Conservation (phyloP, 2,888 invertebrate genomes). For the Fragum sueziense region DNA sequence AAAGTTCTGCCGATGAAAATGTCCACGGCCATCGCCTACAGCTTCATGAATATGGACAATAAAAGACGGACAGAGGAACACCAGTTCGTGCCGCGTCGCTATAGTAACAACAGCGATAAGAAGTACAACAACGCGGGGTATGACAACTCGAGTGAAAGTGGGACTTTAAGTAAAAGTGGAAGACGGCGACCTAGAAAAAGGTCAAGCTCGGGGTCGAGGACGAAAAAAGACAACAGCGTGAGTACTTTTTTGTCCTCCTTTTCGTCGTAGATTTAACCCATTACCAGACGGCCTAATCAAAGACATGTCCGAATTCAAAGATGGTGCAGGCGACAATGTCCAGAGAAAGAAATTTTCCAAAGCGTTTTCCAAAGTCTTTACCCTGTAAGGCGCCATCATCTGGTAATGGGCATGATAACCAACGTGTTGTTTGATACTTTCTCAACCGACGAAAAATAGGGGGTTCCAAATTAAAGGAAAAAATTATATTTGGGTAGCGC, state of each 20-base stretch:
- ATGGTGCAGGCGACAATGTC: too few species aligned
- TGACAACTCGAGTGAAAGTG: constrained; percentile 54
- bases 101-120: constrained; percentile 29
- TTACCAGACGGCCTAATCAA: too few species aligned
- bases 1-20: constrained; percentile 42
- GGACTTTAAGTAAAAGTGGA: constrained; percentile 29
- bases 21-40: constrained; percentile 61
- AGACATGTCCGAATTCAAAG: too few species aligned
- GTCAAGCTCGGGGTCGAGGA: constrained; percentile 46
- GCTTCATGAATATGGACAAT: constrained; percentile 57
- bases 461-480: too few species aligned
- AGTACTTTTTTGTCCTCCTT: neutral
- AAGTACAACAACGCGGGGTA: constrained; percentile 44
- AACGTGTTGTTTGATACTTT: too few species aligned
- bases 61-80: constrained; percentile 10
- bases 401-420: too few species aligned
- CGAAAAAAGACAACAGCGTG: constrained; percentile 36
- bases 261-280: too few species aligned
- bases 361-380: too few species aligned
- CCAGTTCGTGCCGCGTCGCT: constrained; percentile 11
- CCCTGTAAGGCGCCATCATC: too few species aligned
- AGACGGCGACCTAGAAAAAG: constrained; percentile 38
- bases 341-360: too few species aligned
- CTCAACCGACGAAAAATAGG: too few species aligned
- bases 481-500: too few species aligned